phyloP scores from a whole-genome alignment of 2,888 invertebrate species.

The Doris montereyensis region DNA sequence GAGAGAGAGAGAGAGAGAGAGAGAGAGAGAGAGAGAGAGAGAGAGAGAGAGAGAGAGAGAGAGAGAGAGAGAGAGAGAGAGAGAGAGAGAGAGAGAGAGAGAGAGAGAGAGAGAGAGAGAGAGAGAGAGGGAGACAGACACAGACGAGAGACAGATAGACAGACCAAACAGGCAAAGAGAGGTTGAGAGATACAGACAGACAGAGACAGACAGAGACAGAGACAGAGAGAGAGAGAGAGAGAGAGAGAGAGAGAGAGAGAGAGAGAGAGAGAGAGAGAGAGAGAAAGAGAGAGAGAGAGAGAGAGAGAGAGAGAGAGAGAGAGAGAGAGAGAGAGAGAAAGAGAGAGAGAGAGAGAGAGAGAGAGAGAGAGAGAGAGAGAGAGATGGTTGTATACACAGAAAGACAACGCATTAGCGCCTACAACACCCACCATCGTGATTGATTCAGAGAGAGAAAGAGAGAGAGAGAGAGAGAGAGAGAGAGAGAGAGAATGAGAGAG shows the following conservation, averaged over 20 bases:
- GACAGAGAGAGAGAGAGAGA: background rate
- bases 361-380: background rate
- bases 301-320: background rate
- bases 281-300: background rate
- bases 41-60: background rate
- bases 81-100: background rate
- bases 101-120: background rate
- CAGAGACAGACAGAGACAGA: background rate
- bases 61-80: background rate
- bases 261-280: background rate
- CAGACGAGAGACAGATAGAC: background rate
- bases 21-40: background rate
- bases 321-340: background rate
- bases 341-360: background rate
- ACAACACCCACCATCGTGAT: too few species aligned
- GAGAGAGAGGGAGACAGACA: slow-evolving; percentile 1
- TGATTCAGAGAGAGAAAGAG: background rate
- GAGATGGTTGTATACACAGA: background rate
- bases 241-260: background rate
- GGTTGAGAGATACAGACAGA: slow-evolving; percentile 5
- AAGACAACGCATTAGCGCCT: too few species aligned
- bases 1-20: background rate
- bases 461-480: background rate
- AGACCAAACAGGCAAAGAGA: slow-evolving; percentile 5
- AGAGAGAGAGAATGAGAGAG: slow-evolving; percentile 3